Evolutionary conservation across 1,140 invertebrate species (phyloP), one percentile per base, ranked within the genome.

Genomic region (Acarapis woodi): DNA sequence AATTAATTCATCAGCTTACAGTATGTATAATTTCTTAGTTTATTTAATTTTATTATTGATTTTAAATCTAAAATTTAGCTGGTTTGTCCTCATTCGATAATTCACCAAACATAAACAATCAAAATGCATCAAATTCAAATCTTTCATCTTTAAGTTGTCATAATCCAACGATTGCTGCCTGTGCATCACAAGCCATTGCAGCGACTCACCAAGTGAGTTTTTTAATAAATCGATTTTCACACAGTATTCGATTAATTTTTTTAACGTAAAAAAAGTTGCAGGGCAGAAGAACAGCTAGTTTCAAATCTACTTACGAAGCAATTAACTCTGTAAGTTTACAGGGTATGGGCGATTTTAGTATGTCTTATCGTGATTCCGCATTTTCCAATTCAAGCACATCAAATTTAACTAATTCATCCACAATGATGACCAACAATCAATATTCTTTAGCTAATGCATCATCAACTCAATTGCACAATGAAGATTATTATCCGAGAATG

Each of bases 301-400:
- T 94, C 37, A 93, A 93, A 57, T 83, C 85, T 14, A 88, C 80
- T 35, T 82, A 80, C 47, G 78, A 85, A 54, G 79, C 78, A 0
- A 74, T 78, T 32, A 50, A 53, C 30, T 46, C 46, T 2, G 53
- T n/a, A n/a, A n/a, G 50, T 19, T 37, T 40, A n/a, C 22, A 23
- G 18, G 35, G 9, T 23, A 22, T 30, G 2, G 16, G n/a, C 15
- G 23, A 23, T 30, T 19, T 24, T 35, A 31, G 36, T 6, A 41
- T 32, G 26, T 20, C 40, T 10, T 16, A 35, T 14, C 41, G 34
- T n/a, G 21, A 32, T 18, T 18, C 31, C 15, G 6, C 34, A 5
- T 5, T 35, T 18, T n/a, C 34, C 12, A 20, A 16, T 20, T n/a
- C n/a, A n/a, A n/a, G n/a, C n/a, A n/a, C n/a, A n/a, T n/a, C n/a